Conservation (phyloP, 2,888 invertebrate genomes). For the Drosophila colorata region DNA sequence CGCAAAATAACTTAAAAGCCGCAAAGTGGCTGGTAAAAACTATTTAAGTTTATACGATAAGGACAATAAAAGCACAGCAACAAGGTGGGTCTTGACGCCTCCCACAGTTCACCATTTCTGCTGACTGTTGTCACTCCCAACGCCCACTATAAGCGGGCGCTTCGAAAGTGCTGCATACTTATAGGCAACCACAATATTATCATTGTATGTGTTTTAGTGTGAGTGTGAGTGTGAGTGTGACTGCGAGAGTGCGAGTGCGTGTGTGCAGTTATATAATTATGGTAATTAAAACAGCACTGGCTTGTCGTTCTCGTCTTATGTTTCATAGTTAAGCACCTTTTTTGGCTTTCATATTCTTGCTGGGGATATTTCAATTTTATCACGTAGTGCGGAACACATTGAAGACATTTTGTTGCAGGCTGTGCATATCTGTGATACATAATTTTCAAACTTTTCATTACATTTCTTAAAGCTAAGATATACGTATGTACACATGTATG, state of each 20-base stretch:
- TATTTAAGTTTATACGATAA: slow-evolving; percentile 80
- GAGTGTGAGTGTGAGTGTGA: background rate
- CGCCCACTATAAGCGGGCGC: slow-evolving; percentile 1
- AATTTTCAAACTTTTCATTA: too few species aligned
- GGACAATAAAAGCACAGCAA: slow-evolving; percentile 72
- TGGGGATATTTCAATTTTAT: slow-evolving; percentile 18
- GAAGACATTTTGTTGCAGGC: background rate
- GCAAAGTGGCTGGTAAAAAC: slow-evolving; percentile 81
- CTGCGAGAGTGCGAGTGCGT: slow-evolving; percentile 15
- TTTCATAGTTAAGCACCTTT: slow-evolving; percentile 59
- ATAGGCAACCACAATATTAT: slow-evolving; percentile 63
- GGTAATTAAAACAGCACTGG: slow-evolving; percentile 73
- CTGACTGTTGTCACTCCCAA: background rate
- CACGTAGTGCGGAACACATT: slow-evolving; percentile 5
- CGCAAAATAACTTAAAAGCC: slow-evolving; percentile 80
- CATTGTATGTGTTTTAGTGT: slow-evolving; percentile 19
- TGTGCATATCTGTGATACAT: too few species aligned
- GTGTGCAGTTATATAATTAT: slow-evolving; percentile 77
- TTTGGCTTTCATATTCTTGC: slow-evolving; percentile 30
- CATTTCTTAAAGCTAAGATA: too few species aligned
- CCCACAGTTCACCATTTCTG: slow-evolving; percentile 1
- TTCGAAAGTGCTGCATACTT: slow-evolving; percentile 70
- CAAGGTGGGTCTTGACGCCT: slow-evolving; percentile 21
- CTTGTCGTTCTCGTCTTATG: slow-evolving; percentile 44
- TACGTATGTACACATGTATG: too few species aligned